Evolutionary conservation across 1,140 invertebrate genomes (phyloP).

Genomic region (Brachionus rotundiformis): DNA sequence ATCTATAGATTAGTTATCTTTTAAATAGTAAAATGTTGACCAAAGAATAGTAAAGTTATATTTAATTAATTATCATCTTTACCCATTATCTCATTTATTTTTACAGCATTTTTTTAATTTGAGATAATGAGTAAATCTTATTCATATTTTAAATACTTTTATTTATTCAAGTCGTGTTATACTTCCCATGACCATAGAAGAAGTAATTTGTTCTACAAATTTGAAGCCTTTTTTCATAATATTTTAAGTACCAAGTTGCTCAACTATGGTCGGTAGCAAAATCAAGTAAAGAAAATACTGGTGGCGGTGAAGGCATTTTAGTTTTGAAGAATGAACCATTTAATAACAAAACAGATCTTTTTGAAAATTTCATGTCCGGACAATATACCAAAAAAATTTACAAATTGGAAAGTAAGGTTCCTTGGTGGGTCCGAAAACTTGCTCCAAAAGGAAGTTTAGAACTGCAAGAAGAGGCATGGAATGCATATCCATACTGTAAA

Average conservation of each 20-base stretch:
- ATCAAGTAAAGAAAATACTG: constrained; percentile 98
- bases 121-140: background rate
- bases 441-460: constrained; percentile 93
- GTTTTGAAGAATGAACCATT: constrained; percentile 69
- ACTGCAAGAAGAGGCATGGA: constrained; percentile 99
- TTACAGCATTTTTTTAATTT: background rate
- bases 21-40: constrained; percentile 22
- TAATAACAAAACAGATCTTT: constrained; percentile 81
- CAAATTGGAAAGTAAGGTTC: constrained; percentile 76
- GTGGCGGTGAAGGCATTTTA: constrained; percentile 98
- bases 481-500: constrained; percentile 98
- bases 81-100: background rate
- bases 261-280: constrained; percentile 97
- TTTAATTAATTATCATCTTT: background rate
- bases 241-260: constrained; percentile 83
- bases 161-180: constrained; percentile 23
- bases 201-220: constrained; percentile 60
- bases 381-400: constrained; percentile 99
- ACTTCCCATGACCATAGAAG: constrained; percentile 43
- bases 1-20: background rate
- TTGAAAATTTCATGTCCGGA: constrained; percentile 84
- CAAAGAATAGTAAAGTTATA: constrained; percentile 39
- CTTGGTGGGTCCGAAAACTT: constrained; percentile 75
- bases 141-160: background rate
- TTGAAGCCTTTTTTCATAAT: background rate